These are phyloP conservation scores for Enchytraeus crypticus DNA, from an alignment of 2,888 invertebrate species.

Conservation along the genomic window DNA sequence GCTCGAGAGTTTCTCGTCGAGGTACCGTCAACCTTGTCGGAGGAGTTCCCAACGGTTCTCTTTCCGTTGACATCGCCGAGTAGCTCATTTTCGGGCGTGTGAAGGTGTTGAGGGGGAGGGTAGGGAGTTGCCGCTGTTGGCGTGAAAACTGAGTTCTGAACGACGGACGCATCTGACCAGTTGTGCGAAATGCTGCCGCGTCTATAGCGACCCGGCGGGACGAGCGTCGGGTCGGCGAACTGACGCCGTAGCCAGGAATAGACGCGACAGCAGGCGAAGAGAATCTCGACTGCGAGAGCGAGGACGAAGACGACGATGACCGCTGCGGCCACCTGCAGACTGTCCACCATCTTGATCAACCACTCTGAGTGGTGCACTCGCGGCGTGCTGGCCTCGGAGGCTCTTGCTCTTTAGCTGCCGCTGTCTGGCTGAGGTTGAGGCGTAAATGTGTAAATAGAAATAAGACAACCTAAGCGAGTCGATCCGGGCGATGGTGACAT, in stretches of 20 bases:
- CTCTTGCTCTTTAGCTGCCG: too few relatives aligned
- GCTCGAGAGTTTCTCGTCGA: not conserved
- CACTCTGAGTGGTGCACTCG: too few relatives aligned
- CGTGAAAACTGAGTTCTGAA: not conserved
- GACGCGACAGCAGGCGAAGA: slow-evolving; percentile 17
- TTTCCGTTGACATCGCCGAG: not conserved
- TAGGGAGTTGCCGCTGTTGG: not conserved
- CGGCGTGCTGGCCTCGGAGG: too few relatives aligned
- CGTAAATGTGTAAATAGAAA: too few relatives aligned
- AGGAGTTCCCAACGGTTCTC: not conserved
- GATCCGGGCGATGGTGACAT: too few relatives aligned
- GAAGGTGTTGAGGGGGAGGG: not conserved
- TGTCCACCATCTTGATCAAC: slow-evolving; percentile 13
- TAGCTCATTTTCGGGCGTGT: not conserved
- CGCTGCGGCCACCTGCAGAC: slow-evolving; percentile 12
- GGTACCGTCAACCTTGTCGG: not conserved
- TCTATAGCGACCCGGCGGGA: slow-evolving; percentile 21
- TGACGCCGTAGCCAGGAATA: slow-evolving; percentile 10
- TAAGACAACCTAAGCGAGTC: too few relatives aligned
- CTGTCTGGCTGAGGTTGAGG: too few relatives aligned
- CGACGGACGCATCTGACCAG: slow-evolving; percentile 17
- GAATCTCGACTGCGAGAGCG: slow-evolving; percentile 19
- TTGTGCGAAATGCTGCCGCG: slow-evolving; percentile 17
- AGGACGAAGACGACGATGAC: slow-evolving; percentile 20
- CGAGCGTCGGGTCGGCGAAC: slow-evolving; percentile 16